phyloP scores from a whole-genome alignment of 2,113 vertebrate species.

The Artemisiospiza belli region DNA sequence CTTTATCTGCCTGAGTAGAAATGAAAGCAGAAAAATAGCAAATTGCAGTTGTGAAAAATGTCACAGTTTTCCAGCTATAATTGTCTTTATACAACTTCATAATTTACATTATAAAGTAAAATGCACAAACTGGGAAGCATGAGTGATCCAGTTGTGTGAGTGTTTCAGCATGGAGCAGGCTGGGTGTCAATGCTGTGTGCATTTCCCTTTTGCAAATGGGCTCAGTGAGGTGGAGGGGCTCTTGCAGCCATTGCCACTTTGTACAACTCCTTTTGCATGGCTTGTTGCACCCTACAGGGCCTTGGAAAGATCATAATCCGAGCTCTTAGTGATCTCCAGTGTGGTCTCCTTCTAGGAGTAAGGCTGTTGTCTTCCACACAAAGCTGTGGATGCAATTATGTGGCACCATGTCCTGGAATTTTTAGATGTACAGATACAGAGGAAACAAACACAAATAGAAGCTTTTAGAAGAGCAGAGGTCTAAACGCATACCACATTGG shows the following conservation, averaged over 20 bases:
- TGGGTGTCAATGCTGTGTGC: neutral
- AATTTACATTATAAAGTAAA: too few relatives aligned
- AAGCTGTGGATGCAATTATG: neutral
- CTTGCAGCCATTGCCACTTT: neutral
- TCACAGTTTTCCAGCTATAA: neutral
- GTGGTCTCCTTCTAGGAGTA: neutral
- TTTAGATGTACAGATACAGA: neutral
- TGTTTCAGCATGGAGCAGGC: neutral
- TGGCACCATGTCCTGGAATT: neutral
- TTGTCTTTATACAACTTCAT: too few relatives aligned
- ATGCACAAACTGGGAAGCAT: neutral
- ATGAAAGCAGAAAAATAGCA: neutral
- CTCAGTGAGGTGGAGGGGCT: neutral
- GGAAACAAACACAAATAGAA: neutral
- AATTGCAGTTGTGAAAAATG: neutral
- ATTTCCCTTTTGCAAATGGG: neutral
- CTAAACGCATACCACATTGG: slow-evolving; percentile 18
- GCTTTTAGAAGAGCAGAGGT: neutral
- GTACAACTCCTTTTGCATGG: accelerated
- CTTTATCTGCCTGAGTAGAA: neutral
- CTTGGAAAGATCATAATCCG: accelerated
- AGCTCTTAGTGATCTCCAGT: neutral
- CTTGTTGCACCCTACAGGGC: neutral
- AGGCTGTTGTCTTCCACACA: neutral
- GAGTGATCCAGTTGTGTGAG: neutral